Base-by-base conservation (phyloP, 2,113 vertebrate species). In the Charadrius vociferus region DNA sequence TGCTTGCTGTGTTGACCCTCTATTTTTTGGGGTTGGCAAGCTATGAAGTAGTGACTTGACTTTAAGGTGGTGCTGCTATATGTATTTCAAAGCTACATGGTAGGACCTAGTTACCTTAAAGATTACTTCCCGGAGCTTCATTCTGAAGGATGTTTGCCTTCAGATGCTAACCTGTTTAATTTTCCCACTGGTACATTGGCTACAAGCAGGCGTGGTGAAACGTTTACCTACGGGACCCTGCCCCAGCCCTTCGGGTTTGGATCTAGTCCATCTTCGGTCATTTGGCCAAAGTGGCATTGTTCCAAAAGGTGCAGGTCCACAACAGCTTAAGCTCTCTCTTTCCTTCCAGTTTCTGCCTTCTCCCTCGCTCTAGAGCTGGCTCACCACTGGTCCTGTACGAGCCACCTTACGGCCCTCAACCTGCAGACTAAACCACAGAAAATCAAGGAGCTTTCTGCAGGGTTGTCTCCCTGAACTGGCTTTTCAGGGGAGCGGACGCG, bases 401-500 rank as follows among this genome's bases (percentile, higher is more conserved):
- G 14, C 32, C 53, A 59, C 36, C 43, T 34, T 11, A 8, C 30
- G 74, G 53, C 43, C 39, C 45, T 63, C 32, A 74, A 6, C 10
- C 45, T 78, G 37, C 47, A 71, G 66, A 34, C 8, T 41, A 36
- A 63, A n/a, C 14, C 56, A 41, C 14, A 39, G 87, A 65, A 91
- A 75, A 80, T 21, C 56, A 53, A 65, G n/a, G 30, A 20, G 5
- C 2, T 59, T 75, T 75, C 36, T 59, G 61, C 32, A 59, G 63
- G 11, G 10, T 74, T 71, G 3, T 55, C 24, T 81, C 22, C 12
- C 41, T 17, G 3, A 55, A 37, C 10, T 72, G 47, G 13, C 45
- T 88, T 66, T 73, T 71, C 41, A 7, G 0, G 1, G 52, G 7
- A 85, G 66, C 0, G 0, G 18, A 16, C 11, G 2, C 0, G 3